Evolutionary conservation across 2,113 vertebrate genomes (phyloP).

Genomic region (Chloebia gouldiae): DNA sequence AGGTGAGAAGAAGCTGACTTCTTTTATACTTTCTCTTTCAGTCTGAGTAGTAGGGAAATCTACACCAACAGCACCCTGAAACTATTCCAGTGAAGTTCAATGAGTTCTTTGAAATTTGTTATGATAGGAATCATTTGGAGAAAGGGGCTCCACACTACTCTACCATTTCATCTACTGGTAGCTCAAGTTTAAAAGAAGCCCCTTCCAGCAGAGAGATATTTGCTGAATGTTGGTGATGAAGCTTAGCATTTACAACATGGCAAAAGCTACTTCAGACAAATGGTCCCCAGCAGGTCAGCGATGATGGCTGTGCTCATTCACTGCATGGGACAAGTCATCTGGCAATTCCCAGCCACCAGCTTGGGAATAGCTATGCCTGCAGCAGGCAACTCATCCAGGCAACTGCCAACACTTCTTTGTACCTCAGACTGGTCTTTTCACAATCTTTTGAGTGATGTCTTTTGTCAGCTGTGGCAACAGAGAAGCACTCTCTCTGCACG

Average conservation of each 20-base stretch:
- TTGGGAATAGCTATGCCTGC: neutral
- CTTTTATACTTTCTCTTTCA: neutral
- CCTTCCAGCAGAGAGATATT: neutral
- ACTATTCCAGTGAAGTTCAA: neutral
- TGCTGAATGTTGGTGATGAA: neutral
- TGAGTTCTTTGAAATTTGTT: neutral
- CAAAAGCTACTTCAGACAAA: neutral
- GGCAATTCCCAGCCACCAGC: neutral
- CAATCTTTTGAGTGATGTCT: neutral
- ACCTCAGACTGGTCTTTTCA: neutral
- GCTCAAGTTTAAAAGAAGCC: neutral
- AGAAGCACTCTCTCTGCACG: neutral
- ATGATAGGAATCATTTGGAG: neutral
- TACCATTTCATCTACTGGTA: neutral
- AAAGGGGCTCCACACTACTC: neutral
- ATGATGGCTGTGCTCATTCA: neutral
- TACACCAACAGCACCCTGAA: neutral
- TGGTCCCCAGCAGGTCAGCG: fast-evolving
- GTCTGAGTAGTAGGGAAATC: neutral
- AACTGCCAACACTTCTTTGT: neutral
- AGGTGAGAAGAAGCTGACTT: neutral
- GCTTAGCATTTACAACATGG: neutral
- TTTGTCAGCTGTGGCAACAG: neutral
- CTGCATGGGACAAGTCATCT: neutral
- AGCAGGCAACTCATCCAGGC: neutral